These are phyloP conservation scores for Halesus radiatus DNA, from an alignment of 1,140 invertebrate genomes.

Conservation along the genomic window DNA sequence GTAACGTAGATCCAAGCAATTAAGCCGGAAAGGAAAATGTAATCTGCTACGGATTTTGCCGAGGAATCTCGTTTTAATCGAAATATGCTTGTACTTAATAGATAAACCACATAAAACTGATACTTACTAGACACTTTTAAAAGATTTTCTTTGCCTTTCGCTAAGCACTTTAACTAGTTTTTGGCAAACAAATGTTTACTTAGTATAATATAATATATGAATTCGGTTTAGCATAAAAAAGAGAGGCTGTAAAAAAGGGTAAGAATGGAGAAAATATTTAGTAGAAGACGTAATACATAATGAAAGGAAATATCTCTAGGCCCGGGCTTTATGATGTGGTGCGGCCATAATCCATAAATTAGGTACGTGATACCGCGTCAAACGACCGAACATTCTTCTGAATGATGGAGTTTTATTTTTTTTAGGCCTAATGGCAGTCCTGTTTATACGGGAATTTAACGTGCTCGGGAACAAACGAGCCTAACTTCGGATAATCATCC, in stretches of 20 bases:
- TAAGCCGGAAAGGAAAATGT: conserved; percentile 6
- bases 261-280: neutral
- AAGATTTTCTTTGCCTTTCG: too few relatives aligned
- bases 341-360: conserved; percentile 24
- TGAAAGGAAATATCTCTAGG: neutral
- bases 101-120: too few relatives aligned
- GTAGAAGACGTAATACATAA: conserved; percentile 1
- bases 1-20: neutral
- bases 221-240: too few relatives aligned
- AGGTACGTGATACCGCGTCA: conserved; percentile 21
- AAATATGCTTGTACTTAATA: too few relatives aligned
- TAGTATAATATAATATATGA: too few relatives aligned
- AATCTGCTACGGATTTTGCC: neutral
- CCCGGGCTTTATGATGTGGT: neutral
- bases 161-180: too few relatives aligned
- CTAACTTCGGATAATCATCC: conserved; percentile 17
- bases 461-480: conserved; percentile 14
- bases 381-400: conserved; percentile 30
- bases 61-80: too few relatives aligned
- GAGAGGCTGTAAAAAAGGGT: neutral
- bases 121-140: too few relatives aligned
- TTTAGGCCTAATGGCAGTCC: neutral
- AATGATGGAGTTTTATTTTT: neutral
- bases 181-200: too few relatives aligned
- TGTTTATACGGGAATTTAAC: conserved; percentile 23